Conservation (phyloP, 2,113 vertebrate genomes). For the Malaclemys terrapin region DNA sequence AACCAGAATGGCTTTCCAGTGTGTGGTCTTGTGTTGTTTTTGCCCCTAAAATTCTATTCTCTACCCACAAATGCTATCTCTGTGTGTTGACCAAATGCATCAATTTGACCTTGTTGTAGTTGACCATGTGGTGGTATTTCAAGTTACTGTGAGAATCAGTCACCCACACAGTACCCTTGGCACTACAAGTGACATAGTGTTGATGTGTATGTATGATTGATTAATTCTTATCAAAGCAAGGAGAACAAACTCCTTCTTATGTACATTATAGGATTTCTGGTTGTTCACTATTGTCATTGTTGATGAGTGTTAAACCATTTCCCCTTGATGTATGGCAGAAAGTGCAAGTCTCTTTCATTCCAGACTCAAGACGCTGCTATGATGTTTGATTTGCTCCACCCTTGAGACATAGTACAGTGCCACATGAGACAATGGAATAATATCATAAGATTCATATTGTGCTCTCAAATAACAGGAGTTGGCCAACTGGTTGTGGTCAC, state of each 20-base stretch:
- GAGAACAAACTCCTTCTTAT: accelerated
- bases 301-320: not conserved
- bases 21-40: not conserved
- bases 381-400: not conserved
- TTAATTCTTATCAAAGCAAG: not conserved
- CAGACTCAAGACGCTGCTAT: accelerated
- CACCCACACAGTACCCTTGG: not conserved
- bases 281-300: not conserved
- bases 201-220: not conserved
- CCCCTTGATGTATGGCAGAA: not conserved
- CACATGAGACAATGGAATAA: no score
- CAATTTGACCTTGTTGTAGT: accelerated
- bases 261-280: not conserved
- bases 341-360: not conserved
- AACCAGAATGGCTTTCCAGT: accelerated
- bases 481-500: not conserved
- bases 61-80: not conserved
- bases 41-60: not conserved
- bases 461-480: not conserved
- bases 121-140: not conserved
- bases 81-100: not conserved
- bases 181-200: not conserved
- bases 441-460: no score
- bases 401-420: not conserved
- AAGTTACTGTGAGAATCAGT: not conserved